Base-by-base conservation (phyloP, 2,797 vertebrate species). In the Centropyge bicolor region DNA sequence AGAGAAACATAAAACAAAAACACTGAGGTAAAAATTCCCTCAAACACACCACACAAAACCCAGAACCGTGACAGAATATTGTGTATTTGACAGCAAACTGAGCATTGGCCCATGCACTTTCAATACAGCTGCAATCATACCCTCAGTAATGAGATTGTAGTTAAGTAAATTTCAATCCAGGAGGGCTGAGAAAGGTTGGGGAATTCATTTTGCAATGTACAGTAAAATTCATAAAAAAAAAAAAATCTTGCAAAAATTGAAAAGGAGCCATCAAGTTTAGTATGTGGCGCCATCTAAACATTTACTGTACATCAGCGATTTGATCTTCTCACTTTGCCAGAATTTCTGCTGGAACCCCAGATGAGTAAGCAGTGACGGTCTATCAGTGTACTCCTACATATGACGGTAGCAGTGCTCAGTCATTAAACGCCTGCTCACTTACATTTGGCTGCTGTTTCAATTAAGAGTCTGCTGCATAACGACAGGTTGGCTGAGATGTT, bases 11-110 rank as follows among this genome's bases (percentile, higher is more conserved):
- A n/a, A n/a, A n/a, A n/a, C n/a, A n/a, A n/a, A n/a, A n/a, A n/a
- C n/a, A n/a, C n/a, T n/a, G n/a, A n/a, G n/a, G n/a, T n/a, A n/a
- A n/a, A n/a, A n/a, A n/a, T n/a, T n/a, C n/a, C n/a, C n/a, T n/a
- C n/a, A n/a, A n/a, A n/a, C n/a, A n/a, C n/a, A n/a, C n/a, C n/a
- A n/a, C n/a, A n/a, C n/a, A n/a, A n/a, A n/a, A n/a, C n/a, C n/a
- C n/a, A n/a, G n/a, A n/a, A n/a, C n/a, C n/a, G n/a, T n/a, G n/a
- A n/a, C n/a, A n/a, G n/a, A n/a, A n/a, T 76, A 69, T 86, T 81
- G 41, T 82, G 76, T 70, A 13, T 84, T 76, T 76, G 62, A 84
- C 81, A 72, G 71, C 72, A 81, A 87, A 84, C 76, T n/a, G n/a
- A n/a, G n/a, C n/a, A n/a, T n/a, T n/a, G n/a, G n/a, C 13, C 55